phyloP scores from a whole-genome alignment of 2,797 vertebrate genomes.

The Diceros bicornis region DNA sequence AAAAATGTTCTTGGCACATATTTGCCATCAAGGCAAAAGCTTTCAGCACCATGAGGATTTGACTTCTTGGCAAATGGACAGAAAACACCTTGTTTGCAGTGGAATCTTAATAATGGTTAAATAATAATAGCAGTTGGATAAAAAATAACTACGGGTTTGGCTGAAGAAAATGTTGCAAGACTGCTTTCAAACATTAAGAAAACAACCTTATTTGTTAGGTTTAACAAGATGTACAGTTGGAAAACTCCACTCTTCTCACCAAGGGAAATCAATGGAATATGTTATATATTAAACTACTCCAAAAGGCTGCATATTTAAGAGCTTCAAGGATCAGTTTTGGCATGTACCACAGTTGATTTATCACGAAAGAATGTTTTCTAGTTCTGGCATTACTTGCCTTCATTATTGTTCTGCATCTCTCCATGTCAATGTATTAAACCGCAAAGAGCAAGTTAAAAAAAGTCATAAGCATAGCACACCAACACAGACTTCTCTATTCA shows the following conservation, averaged over 20 bases:
- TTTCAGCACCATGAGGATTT: neutral
- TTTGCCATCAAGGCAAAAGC: neutral
- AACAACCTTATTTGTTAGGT: neutral
- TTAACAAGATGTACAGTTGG: slow-evolving; percentile 49
- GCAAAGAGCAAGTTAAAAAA: neutral
- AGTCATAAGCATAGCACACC: slow-evolving; percentile 3
- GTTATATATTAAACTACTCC: neutral
- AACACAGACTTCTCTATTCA: neutral
- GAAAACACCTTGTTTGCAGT: neutral
- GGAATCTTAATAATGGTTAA: neutral
- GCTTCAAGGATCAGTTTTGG: slow-evolving; percentile 40
- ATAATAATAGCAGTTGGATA: neutral
- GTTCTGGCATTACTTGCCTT: slow-evolving; percentile 41
- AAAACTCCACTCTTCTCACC: neutral
- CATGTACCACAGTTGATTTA: neutral
- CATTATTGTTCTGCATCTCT: slow-evolving; percentile 57
- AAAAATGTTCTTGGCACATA: neutral
- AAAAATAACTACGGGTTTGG: neutral
- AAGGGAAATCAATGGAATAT: slow-evolving; percentile 46
- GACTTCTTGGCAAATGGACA: neutral
- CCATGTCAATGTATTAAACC: neutral
- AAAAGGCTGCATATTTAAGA: slow-evolving; percentile 19
- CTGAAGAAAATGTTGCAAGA: slow-evolving; percentile 20
- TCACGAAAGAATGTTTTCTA: neutral
- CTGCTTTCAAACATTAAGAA: neutral